Evolutionary conservation across 2,888 invertebrate genomes (phyloP), one percentile per base, ranked within the genome.

Genomic region (Periphyllus acericola): DNA sequence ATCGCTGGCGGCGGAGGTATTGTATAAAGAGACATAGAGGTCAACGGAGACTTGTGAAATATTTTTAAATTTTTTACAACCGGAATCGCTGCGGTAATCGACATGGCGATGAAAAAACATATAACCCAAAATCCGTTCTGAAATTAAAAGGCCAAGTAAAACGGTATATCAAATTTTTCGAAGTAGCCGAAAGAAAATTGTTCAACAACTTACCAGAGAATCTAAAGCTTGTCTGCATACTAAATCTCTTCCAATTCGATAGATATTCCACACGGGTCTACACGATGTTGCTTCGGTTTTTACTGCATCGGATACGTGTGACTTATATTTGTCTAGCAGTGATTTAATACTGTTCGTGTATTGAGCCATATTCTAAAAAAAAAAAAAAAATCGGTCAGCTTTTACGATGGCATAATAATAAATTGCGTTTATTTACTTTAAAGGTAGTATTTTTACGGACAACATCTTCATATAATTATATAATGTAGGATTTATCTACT

Each of bases 61-160:
- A 87, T 87, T 74, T 87, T 87, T 40, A 87, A 74, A 74, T 87
- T 87, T 46, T 87, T 87, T 46, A 87, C 81, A 0, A 87, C 87
- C n/a, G 87, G 87, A 74, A 87, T 87, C 17, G 87, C 81, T 0
- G 74, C 87, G 19, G 87, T 87, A 14, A 87, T 75, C 6, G 87
- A 87, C 74, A 87, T 81, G 32, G 87, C 87, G 40, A 87, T 81
- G 14, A 81, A 40, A 66, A 87, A 87, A 75, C 87, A 81, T 60
- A 87, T 66, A 14, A 87, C 34, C 87, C 87, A 87, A 87, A 81
- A 87, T 81, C 87, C 87, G 11, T 87, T 87, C 87, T 87, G 81
- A 60, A 87, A 87, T 55, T 17, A 19, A 72, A 52, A 86, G n/a
- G 9, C 9, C 8, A 79, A 29, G n/a, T 52, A 71, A 14, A 71